Evolutionary conservation across 2,113 vertebrate genomes (phyloP).

Genomic region (Pterocles burchelli): DNA sequence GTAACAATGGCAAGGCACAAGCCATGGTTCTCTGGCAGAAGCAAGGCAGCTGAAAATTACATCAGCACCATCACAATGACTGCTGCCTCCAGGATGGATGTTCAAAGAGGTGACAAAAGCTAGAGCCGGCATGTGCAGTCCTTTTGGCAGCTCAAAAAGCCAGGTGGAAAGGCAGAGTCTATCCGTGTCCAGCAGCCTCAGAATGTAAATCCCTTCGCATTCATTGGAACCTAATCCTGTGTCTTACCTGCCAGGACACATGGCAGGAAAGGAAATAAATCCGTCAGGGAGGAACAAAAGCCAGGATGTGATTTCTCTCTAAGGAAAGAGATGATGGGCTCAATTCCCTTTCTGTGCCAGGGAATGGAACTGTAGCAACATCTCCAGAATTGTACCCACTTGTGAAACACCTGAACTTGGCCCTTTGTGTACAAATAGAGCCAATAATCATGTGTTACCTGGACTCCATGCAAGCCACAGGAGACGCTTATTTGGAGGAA

Average conservation of each 20-base stretch:
- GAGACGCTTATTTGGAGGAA: background rate
- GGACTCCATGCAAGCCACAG: background rate
- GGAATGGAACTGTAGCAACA: background rate
- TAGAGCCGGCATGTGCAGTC: background rate
- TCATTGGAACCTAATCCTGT: background rate
- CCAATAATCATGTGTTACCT: background rate
- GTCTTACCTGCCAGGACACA: background rate
- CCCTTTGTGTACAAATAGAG: background rate
- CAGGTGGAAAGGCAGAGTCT: background rate
- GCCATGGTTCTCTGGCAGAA: background rate
- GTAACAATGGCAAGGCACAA: background rate
- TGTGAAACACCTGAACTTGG: background rate
- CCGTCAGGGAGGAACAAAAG: background rate
- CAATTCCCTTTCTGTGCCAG: background rate
- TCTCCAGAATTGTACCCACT: background rate
- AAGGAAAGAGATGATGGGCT: background rate
- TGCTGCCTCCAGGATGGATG: background rate
- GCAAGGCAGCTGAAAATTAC: background rate
- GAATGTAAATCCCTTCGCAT: background rate
- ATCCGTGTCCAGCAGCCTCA: background rate
- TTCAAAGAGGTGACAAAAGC: background rate
- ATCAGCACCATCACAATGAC: background rate
- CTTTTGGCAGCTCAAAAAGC: background rate
- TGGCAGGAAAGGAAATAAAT: background rate
- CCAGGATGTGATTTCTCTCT: background rate